Evolutionary conservation across 2,888 invertebrate species (phyloP), one percentile per base, ranked within the genome.

Genomic region (Imbricaverruca yamaguchii): DNA sequence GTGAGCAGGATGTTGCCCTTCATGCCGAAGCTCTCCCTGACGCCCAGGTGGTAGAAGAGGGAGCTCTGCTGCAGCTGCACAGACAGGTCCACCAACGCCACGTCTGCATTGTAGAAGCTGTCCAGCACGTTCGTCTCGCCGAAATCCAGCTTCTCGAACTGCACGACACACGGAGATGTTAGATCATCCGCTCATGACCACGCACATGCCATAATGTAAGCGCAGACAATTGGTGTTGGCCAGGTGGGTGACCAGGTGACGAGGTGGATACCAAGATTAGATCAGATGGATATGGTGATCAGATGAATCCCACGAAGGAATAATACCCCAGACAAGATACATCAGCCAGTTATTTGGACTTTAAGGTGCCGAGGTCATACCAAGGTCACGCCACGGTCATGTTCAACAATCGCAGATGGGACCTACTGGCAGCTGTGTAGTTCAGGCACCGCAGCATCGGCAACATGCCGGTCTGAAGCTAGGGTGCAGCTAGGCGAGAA

Each of bases 121-220:
- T 98, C 97, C 85, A 98, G 88, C 0, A 95, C 95, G 87, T 94
- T 95, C 21, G 96, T 94, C 89, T 98, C 98, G 0, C 98, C 98
- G 89, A 97, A 98, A 89, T 99, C 98, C 84, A 98, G 89, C 87
- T 96, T 96, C 87, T 98, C 96, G 90, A 97, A 98, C 93, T 95
- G 89, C 83, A 91, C 90, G 59, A 15, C 59, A 59, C 59, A 15
- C 7, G 59, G 59, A 11, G 15, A 59, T 15, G 59, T 59, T 82
- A 81, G 82, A 84, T 81, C 82, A 69, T 39, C 39, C 39, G 39
- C 39, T 39, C 39, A 39, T 39, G 39, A 39, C 39, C 39, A 39
- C 39, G 39, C 39, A 39, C 39, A 39, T 78, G 77, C 56, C 39
- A 63, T 6, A 74, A 23, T 15, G 23, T 23, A 39, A 23, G 77